Evolutionary conservation across 2,888 invertebrate genomes (phyloP).

Genomic region (Flabesymbios commensalis): DNA sequence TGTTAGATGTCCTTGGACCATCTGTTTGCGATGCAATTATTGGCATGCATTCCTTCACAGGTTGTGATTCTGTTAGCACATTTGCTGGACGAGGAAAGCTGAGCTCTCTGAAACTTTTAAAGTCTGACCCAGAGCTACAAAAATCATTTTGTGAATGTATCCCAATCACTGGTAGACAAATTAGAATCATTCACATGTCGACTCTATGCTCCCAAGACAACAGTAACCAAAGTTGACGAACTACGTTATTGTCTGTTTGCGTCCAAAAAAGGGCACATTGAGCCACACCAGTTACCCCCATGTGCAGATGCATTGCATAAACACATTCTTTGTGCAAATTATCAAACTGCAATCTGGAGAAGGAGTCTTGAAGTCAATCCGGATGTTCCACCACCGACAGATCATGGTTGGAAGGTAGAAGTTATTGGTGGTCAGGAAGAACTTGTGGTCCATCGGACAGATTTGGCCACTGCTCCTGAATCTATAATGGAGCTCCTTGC

Average conservation of each 20-base stretch:
- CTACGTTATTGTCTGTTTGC: constrained; percentile 5
- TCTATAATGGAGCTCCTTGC: neutral
- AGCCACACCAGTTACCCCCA: constrained; percentile 25
- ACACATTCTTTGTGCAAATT: constrained; percentile 28
- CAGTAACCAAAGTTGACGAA: neutral
- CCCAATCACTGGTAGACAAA: neutral
- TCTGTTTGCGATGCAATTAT: neutral
- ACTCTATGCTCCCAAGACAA: neutral
- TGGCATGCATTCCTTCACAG: constrained; percentile 1
- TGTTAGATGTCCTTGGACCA: neutral
- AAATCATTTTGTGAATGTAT: too few relatives aligned
- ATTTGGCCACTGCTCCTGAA: neutral
- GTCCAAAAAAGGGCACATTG: constrained; percentile 22
- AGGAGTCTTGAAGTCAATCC: neutral
- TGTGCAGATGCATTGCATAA: constrained; percentile 16
- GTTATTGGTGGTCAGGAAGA: neutral
- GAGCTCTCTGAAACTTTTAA: neutral
- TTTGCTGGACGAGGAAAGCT: constrained; percentile 1
- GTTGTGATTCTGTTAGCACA: neutral
- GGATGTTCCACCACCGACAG: too few relatives aligned
- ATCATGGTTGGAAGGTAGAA: constrained; percentile 1
- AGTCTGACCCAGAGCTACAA: too few relatives aligned
- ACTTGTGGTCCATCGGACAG: constrained; percentile 1
- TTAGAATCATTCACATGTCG: constrained; percentile 2
- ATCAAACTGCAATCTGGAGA: constrained; percentile 31